Conservation (phyloP, 1,140 invertebrate genomes). For the Venturia canescens region DNA sequence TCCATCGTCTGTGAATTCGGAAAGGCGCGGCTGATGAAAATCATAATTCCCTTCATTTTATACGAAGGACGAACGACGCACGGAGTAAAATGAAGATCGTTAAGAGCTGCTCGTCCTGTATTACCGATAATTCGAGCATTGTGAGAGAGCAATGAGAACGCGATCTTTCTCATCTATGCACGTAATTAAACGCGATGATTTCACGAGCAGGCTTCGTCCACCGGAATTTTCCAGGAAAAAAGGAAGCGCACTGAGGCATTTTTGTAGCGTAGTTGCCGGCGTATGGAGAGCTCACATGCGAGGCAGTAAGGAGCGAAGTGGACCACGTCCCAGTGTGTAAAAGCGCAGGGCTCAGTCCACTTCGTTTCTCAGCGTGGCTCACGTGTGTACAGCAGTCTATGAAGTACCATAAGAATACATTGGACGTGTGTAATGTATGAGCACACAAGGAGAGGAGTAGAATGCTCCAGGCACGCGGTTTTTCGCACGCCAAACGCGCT, state of each 20-base stretch:
- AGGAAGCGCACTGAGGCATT: not conserved
- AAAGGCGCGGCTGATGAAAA: too few species aligned
- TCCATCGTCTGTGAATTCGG: not conserved
- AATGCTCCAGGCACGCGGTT: conserved; percentile 20
- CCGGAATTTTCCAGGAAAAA: not conserved
- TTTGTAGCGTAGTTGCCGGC: not conserved
- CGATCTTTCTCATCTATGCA: not conserved
- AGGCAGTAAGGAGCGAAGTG: not conserved
- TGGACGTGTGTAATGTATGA: conserved; percentile 2
- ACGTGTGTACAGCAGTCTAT: too few species aligned
- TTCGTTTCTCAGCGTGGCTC: too few species aligned
- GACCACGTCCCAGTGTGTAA: not conserved
- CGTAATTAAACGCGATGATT: not conserved
- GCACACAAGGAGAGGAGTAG: not conserved
- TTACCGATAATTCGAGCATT: not conserved
- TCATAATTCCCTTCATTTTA: too few species aligned
- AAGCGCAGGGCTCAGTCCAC: not conserved
- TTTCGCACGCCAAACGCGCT: conserved; percentile 51
- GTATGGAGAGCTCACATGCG: not conserved
- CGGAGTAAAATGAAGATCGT: too few species aligned
- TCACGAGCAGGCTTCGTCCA: not conserved
- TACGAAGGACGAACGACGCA: too few species aligned
- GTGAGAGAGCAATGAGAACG: not conserved
- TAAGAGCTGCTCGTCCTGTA: not conserved
- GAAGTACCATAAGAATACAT: not conserved